phyloP scores from a whole-genome alignment of 2,113 vertebrate species.

The Callopanchax toddi region DNA sequence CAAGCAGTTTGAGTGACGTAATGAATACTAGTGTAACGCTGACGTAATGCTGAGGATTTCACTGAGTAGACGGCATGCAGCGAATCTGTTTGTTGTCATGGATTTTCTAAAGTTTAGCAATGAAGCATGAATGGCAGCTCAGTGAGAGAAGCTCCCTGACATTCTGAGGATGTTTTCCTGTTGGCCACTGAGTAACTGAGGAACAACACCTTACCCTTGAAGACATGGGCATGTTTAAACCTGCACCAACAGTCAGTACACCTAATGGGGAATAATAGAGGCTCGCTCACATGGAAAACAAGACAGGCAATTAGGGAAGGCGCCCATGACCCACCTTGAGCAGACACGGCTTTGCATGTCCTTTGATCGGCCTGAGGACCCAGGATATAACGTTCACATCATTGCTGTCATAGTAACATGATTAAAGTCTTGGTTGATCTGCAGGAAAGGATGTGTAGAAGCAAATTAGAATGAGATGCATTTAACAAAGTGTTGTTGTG shows the following conservation, averaged over 20 bases:
- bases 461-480: conserved; percentile 52
- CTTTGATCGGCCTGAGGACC: conserved; percentile 48
- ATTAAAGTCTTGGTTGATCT: conserved; percentile 58
- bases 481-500: conserved; percentile 49
- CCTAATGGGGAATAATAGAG: conserved; percentile 55
- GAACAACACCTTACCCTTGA: conserved; percentile 21
- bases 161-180: conserved; percentile 28
- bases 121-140: conserved; percentile 6
- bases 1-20: conserved; percentile 61
- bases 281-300: conserved; percentile 62
- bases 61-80: conserved; percentile 18
- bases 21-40: conserved; percentile 51
- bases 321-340: conserved; percentile 66
- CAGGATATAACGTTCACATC: conserved; percentile 30
- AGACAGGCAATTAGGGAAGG: conserved; percentile 75
- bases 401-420: conserved; percentile 42
- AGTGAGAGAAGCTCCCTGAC: conserved; percentile 3
- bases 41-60: conserved; percentile 69
- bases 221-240: conserved; percentile 41
- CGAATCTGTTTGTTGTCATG: not conserved
- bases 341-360: conserved; percentile 43
- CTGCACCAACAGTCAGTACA: conserved; percentile 36
- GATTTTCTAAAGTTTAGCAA: conserved; percentile 11
- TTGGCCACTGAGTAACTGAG: conserved; percentile 14
- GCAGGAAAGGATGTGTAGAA: conserved; percentile 35